Conservation (phyloP, 1,140 invertebrate genomes). For the Brachionus rubens region DNA sequence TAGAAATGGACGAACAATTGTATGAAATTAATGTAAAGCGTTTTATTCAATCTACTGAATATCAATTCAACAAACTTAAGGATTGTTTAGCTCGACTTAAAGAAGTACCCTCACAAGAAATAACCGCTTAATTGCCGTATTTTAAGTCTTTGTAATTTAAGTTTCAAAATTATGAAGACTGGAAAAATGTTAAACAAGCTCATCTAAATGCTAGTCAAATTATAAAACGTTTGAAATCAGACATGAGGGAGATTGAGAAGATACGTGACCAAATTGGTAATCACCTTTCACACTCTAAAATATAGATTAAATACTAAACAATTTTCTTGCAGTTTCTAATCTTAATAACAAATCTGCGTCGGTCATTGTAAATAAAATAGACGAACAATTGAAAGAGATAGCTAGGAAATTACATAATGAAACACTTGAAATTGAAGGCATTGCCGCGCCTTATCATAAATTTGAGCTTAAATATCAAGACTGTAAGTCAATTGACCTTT, state of each 20-base stretch:
- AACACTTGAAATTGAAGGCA: conserved; percentile 8
- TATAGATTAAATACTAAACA: background rate
- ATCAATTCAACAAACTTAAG: conserved; percentile 26
- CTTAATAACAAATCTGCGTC: background rate
- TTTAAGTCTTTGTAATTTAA: background rate
- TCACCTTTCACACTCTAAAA: too few relatives aligned
- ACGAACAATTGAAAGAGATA: conserved; percentile 31
- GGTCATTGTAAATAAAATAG: background rate
- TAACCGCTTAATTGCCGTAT: background rate
- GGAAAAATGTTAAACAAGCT: conserved; percentile 37
- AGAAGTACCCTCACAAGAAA: background rate
- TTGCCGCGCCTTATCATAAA: conserved; percentile 31
- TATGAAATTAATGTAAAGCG: conserved; percentile 44
- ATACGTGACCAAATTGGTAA: conserved; percentile 27
- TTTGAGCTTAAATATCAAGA: conserved; percentile 38
- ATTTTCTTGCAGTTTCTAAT: background rate
- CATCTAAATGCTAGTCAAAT: conserved; percentile 42
- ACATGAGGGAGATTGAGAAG: conserved; percentile 42
- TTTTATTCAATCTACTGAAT: conserved; percentile 25
- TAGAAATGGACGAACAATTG: conserved; percentile 31
- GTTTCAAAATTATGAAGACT: conserved; percentile 38
- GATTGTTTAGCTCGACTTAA: conserved; percentile 15
- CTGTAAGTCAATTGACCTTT: background rate
- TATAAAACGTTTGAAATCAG: conserved; percentile 16
- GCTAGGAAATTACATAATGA: conserved; percentile 6